phyloP scores from a whole-genome alignment of 2,797 vertebrate genomes.

The Garrulus glandarius region DNA sequence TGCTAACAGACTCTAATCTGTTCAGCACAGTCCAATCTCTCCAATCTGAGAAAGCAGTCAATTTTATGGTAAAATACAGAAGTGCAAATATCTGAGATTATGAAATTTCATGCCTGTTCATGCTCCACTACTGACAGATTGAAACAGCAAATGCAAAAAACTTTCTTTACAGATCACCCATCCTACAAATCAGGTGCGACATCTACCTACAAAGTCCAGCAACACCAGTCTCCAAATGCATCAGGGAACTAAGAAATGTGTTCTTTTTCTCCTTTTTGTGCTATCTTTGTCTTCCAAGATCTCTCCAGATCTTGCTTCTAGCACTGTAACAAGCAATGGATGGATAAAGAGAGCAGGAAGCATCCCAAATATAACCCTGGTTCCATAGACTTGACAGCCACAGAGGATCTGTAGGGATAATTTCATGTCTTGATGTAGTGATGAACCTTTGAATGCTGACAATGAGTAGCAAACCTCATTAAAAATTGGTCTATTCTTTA shows the following conservation, averaged over 20 bases:
- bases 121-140: background rate
- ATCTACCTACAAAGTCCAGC: background rate
- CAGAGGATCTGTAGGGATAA: background rate
- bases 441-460: background rate
- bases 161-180: background rate
- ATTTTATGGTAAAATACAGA: background rate
- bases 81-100: background rate
- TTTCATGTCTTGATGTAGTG: background rate
- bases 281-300: background rate
- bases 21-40: background rate
- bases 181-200: background rate
- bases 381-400: background rate
- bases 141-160: background rate
- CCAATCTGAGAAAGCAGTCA: background rate
- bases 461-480: background rate
- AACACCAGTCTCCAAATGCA: background rate
- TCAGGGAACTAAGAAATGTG: background rate
- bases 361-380: background rate
- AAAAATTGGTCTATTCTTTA: background rate
- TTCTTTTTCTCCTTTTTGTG: background rate
- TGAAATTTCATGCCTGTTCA: background rate
- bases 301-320: background rate
- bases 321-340: background rate
- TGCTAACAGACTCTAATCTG: background rate
- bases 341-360: background rate